These are phyloP conservation scores for Peromyscus melanophrys DNA, from an alignment of 2,797 vertebrate species.

Conservation along the genomic window DNA sequence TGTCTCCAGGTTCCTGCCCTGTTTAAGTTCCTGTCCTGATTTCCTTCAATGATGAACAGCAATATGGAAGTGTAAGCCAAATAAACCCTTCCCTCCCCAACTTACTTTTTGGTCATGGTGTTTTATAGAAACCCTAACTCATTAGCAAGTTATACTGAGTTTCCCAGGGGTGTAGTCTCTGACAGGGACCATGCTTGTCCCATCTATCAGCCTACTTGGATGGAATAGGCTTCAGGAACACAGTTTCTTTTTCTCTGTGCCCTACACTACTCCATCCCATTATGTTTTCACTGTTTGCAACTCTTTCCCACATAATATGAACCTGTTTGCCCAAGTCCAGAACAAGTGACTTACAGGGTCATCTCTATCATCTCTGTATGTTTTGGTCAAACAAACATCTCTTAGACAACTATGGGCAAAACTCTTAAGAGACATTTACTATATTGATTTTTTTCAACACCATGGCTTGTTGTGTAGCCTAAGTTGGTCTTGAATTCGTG, in stretches of 20 bases:
- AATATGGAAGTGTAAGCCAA: neutral
- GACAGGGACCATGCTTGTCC: neutral
- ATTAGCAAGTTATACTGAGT: neutral
- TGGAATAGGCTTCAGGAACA: conserved; percentile 3
- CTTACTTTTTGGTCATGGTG: neutral
- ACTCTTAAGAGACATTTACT: neutral
- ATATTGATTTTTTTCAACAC: neutral
- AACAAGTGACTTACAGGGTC: neutral
- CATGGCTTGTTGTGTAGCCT: neutral
- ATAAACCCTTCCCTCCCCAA: neutral
- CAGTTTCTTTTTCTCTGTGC: conserved; percentile 39
- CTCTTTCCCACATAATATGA: conserved; percentile 45
- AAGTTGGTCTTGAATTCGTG: neutral
- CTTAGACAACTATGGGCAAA: neutral
- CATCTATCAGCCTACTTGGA: neutral
- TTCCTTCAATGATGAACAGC: neutral
- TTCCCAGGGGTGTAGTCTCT: neutral
- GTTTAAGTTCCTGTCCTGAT: neutral
- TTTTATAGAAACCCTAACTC: neutral
- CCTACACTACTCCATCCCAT: neutral
- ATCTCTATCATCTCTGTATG: neutral
- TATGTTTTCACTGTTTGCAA: neutral
- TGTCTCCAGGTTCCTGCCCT: neutral
- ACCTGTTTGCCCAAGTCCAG: conserved; percentile 3
- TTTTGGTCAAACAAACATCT: conserved; percentile 57